Conservation (phyloP, 2,888 invertebrate species). For the Leptinotarsa rubiginosa region DNA sequence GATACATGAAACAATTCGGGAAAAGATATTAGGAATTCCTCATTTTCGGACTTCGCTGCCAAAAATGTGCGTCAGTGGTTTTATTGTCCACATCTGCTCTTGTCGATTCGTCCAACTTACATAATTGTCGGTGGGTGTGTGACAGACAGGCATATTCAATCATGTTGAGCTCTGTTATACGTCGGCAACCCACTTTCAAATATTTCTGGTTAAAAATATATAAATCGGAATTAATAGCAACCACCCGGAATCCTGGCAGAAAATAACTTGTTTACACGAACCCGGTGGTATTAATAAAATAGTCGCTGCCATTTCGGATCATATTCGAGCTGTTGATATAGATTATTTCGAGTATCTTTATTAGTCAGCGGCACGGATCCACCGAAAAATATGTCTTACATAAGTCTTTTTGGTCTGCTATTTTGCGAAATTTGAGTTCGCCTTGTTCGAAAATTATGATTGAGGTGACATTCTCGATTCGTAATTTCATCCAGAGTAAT, state of each 20-base stretch:
- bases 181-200: neutral
- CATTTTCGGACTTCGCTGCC: neutral
- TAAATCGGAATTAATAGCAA: slow-evolving; percentile 10
- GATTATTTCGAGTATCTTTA: slow-evolving; percentile 17
- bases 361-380: neutral
- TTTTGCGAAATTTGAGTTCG: no score
- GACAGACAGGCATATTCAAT: neutral
- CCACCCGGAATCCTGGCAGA: slow-evolving; percentile 10
- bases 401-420: neutral
- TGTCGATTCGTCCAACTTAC: neutral
- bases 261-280: slow-evolving; percentile 4
- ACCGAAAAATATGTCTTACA: neutral
- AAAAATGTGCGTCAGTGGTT: neutral
- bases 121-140: neutral
- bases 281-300: neutral
- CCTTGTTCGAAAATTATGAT: no score
- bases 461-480: no score
- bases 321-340: neutral
- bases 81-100: no score
- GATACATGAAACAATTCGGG: neutral
- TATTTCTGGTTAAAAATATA: neutral
- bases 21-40: no score
- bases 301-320: slow-evolving; percentile 5
- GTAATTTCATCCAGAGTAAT: no score
- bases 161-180: neutral